Evolutionary conservation across 2,888 invertebrate genomes (phyloP), one percentile per base, ranked within the genome.

Genomic region (Trichopria drosophilae): DNA sequence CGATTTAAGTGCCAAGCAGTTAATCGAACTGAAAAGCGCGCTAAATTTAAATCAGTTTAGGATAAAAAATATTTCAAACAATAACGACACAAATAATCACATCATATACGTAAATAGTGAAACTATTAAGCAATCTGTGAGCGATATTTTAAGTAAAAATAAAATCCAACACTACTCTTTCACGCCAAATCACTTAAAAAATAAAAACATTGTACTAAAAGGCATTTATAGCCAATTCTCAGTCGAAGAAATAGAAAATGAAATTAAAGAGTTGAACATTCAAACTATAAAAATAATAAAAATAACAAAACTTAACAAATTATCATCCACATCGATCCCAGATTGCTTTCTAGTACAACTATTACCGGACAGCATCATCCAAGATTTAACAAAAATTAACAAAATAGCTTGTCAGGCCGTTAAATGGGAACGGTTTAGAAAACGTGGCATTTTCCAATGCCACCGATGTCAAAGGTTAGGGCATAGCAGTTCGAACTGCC

Each of bases 301-400:
- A 39, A 22, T 55, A 4, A 24, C 28, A 1, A 49, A 51, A 43
- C 37, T 49, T 7, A 24, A 51, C 18, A n/a, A n/a, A n/a, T 53
- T 49, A 15, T 53, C 49, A 10, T 49, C 19, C 9, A n/a, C 43
- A 16, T 20, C 20, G n/a, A 36, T n/a, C 46, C 34, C 26, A 4
- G 7, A 44, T 22, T 22, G 26, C 6, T 49, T 40, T 23, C 10
- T 57, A 1, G 50, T 54, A 0, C 43, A 54, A 16, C 9, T 54
- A 2, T 12, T 47, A 3, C 47, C 26, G 6, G 16, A 35, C 0
- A 40, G 39, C 22, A 39, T 39, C 6, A 1, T 44, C 1, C 28
- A 12, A 9, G 28, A 42, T 18, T 16, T 47, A 3, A 37, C 18
- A 3, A 46, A 26, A 34, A 10, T 40, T 3, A 47, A 41, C 4